Evolutionary conservation across 23 tunicate genomes (phyloP), one percentile per base, ranked within the genome.

Genomic region (Halocynthia aurantium): DNA sequence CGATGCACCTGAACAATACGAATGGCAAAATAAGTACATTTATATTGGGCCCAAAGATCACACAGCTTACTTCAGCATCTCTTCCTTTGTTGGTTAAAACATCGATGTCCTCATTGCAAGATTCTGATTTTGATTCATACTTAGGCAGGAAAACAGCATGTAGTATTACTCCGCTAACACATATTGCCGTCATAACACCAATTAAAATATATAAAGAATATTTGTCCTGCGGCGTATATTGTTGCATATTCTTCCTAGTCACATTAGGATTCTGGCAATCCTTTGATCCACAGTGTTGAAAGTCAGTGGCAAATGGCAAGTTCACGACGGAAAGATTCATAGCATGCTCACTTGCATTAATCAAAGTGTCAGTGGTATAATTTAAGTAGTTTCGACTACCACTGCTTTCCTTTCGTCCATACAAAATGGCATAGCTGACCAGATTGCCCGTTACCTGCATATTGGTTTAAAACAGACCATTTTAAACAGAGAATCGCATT

Each of bases 261-360:
- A 65, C 9, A 65, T 65, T 65, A 10, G 70, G 10, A 65, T 65
- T 65, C 70, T 65, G 70, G 31, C 70, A 65, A 15, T 65, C 70
- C 22, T 65, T 65, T 65, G 70, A 40, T 9, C 70, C 70, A 65
- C 70, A 65, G 19, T 65, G 19, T 11, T 8, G 22, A 49, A 65
- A 65, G 19, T 65, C 70, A 9, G 70, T 20, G 31, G 70, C 31
- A 9, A 15, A 11, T 15, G 70, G 31, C 9, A 8, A 10, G 19
- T 65, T 65, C 10, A 49, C 31, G 49, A 49, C 31, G 0, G 19
- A 20, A 65, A 5, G 22, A 10, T 10, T 10, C 19, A 49, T 9
- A 65, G 19, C 0, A 10, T 65, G 9, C 10, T 5, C 1, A 0
- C 15, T 15, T 20, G 15, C 0, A 65, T 10, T 0, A 15, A 31